Base-by-base conservation (phyloP, 2,113 vertebrate species). In the Oriolus oriolus region DNA sequence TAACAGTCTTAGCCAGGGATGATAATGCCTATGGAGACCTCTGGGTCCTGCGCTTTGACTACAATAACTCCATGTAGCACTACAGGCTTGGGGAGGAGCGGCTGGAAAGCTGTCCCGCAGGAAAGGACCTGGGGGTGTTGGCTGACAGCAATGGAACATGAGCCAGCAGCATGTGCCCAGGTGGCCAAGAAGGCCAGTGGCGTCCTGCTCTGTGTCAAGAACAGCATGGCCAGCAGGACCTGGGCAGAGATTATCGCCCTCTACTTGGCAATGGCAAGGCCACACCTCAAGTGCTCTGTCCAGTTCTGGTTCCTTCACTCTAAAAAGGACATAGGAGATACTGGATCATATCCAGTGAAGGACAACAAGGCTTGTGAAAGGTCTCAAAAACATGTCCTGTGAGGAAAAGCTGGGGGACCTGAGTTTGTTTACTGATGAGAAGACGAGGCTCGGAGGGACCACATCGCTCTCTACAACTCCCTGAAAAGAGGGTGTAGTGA, bases 71-170 rank as follows among this genome's bases (percentile, higher is more conserved):
- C 28, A 13, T 13, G 19, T 31, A 60, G 45, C 1, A 5, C 15
- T 53, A 7, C 0, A 0, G 64, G 28, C 39, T 61, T 33, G 54
- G n/a, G 12, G 12, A 1, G 0, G 22, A 52, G 22, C 9, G 27
- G 12, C 33, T 69, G 64, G 47, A 45, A 53, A 78, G 18, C 3
- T 33, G 14, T 14, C 45, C 33, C 53, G 9, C 16, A 10, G 22
- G 41, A 33, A 44, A 59, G 22, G 37, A 33, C 22, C 14, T 37
- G n/a, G 42, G 12, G 16, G 2, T 30, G 22, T 10, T 37, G 18
- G 33, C 28, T 52, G 64, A 24, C 39, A 61, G 33, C 2, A 19
- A 13, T 15, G 33, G 23, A 39, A 14, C 23, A 19, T 5, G 12
- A 37, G 8, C 12, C 54, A 45, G 84, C 7, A 37, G 7, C 7